Evolutionary conservation across 2,888 invertebrate species (phyloP), one percentile per base, ranked within the genome.

Genomic region (Cephus nigrinus): DNA sequence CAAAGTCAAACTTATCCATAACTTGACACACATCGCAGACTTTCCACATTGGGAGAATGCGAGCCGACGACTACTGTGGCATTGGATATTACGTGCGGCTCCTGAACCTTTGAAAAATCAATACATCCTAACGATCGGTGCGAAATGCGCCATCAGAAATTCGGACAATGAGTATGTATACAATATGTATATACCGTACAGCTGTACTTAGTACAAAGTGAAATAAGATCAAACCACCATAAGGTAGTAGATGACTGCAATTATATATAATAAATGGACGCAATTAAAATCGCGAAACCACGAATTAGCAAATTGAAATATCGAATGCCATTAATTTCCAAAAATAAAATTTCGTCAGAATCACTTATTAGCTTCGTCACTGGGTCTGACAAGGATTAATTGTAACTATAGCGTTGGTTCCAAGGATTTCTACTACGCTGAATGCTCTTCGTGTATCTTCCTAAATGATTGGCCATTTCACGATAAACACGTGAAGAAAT

Each of bases 101-200:
- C 73, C 79, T 77, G 69, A 69, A 75, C 78, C 80, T 76, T 78
- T 76, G 80, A 69, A 80, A 80, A 81, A 85, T 85, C 85, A 81
- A 85, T 85, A 84, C 79, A 5, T 71, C 30, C 69, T 73, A 68
- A 73, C 78, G 69, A 81, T 82, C 80, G 78, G 77, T 81, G 55
- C 55, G 55, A 55, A 55, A 23, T 55, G 9, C 55, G 55, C 23
- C 55, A 55, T 55, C 55, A 9, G 23, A 55, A 55, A 55, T 55
- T 55, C 55, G 55, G 55, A 55, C 55, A 55, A 55, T 9, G 23
- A 23, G 2, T 23, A 55, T 55, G 3, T 12, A 35, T 31, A 31
- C 31, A 1, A 31, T 34, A 1, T 34, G 11, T 35, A 35, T 12
- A 9, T 55, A 55, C 23, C 23, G 55, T 55, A 23, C 23, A 55